Evolutionary conservation across 2,797 vertebrate genomes (phyloP), one percentile per base, ranked within the genome.

Genomic region (Chromis chromis): DNA sequence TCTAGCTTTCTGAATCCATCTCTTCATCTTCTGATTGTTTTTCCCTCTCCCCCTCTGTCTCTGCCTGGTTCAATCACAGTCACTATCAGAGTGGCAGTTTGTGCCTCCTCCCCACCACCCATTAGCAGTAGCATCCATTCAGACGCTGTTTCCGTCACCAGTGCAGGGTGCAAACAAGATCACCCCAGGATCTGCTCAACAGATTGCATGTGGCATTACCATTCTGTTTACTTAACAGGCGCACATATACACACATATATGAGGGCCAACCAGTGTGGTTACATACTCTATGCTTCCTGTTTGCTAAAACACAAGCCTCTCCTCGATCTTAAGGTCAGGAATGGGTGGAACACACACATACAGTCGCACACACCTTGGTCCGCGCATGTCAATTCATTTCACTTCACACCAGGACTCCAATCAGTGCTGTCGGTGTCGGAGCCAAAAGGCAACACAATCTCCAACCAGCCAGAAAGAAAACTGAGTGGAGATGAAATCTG

Each of bases 361-460:
- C 14, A 28, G 16, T 4, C 21, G 52, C 54, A 65, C 36, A 58
- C 42, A 70, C 70, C 27, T 36, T 28, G 19, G 55, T 61, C 22
- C 19, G 44, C 22, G 52, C 55, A 62, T 61, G 82, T 81, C 79
- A 79, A 53, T 79, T 81, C 55, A 83, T 79, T 79, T 86, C 66
- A 65, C 58, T 85, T 83, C 72, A 76, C 71, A 77, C 57, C 60
- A 67, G 21, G 71, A 74, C 39, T 76, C 69, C 82, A 86, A 80
- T 84, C 74, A 81, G 66, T 64, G 62, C 40, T 49, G 46, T 49
- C 46, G 46, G n/a, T 71, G 74, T 64, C 56, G 1, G 72, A 77
- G 77, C 77, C 64, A 12, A 54, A 57, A 79, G 75, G 74, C 46
- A 69, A 67, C 79, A 42, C 65, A 78, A 63, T 78, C 80, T 83